Evolutionary conservation across 2,113 vertebrate species (phyloP).

Genomic region (Cynocephalus volans): DNA sequence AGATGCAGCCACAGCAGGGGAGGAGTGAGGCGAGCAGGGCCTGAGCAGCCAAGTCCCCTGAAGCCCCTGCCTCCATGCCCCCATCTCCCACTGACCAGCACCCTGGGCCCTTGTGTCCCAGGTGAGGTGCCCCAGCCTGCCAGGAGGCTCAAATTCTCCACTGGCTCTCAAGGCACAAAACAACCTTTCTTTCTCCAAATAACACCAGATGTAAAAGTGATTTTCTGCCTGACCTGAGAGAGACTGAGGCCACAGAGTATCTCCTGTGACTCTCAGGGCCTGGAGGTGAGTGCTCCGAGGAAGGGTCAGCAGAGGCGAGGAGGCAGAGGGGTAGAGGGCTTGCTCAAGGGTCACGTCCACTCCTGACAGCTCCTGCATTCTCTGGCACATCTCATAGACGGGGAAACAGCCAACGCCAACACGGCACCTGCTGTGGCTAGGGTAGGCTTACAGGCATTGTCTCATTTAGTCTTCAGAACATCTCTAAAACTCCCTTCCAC

Average conservation of each 20-base stretch:
- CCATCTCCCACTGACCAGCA: neutral
- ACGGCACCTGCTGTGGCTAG: rapidly evolving
- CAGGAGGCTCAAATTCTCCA: neutral
- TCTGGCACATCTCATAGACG: no score
- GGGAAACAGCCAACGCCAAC: neutral
- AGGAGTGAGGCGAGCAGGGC: neutral
- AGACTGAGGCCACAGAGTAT: neutral
- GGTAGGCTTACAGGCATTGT: rapidly evolving
- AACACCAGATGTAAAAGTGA: neutral
- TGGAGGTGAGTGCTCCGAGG: neutral
- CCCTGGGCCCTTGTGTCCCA: neutral
- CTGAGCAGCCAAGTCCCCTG: no score
- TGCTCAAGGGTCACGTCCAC: no score
- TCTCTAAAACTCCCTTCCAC: neutral
- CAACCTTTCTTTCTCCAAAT: neutral
- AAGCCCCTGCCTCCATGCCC: neutral
- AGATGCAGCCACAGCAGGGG: neutral
- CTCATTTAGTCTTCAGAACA: neutral
- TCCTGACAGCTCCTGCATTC: neutral
- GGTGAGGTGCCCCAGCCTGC: neutral
- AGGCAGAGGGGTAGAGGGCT: neutral
- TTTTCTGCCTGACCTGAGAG: neutral
- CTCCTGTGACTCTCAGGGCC: neutral
- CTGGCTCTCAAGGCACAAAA: neutral
- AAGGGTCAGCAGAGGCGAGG: no score